Evolutionary conservation across 2,888 invertebrate species (phyloP), one percentile per base, ranked within the genome.

Genomic region (Xylota segnis): DNA sequence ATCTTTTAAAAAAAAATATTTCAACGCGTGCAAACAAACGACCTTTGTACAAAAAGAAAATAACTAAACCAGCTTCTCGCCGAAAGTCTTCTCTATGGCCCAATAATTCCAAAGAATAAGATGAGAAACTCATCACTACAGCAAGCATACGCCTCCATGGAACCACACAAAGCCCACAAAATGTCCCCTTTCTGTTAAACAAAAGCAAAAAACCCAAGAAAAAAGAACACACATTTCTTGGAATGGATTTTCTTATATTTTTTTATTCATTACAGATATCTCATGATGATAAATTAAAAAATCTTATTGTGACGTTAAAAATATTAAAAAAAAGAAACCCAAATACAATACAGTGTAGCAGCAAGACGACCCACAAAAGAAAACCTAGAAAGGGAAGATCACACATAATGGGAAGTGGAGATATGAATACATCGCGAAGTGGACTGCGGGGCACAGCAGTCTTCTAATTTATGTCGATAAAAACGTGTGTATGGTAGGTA

Each of bases 261-360:
- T 70, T 81, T 75, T 79, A 81, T 76, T 86, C 75, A 75, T 74
- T 84, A 79, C 79, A 86, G 75, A 81, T 84, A 58, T 71, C 65
- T 84, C 63, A 81, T 75, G 75, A 75, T 71, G 83, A 83, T 83
- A 77, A 84, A 84, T 81, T 84, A 84, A 84, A 83, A 84, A 84
- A 82, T 75, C 84, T 84, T 84, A 84, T 75, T 75, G 74, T 75
- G 78, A 81, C 81, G 54, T 71, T 77, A 40, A 72, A 65, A 71
- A 70, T 74, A 77, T 72, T 40, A 74, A 76, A 54, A 32, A 45
- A 45, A 58, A 70, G 71, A 71, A 66, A 58, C 50, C 68, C 83
- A 74, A 83, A 75, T 74, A 79, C 63, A 75, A 79, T 59, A 70
- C 32, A 78, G 16, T 43, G 43, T 56, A 70, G 75, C 66, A 59